Evolutionary conservation across 2,797 vertebrate species (phyloP), one percentile per base, ranked within the genome.

Genomic region (Cossypha caffra): DNA sequence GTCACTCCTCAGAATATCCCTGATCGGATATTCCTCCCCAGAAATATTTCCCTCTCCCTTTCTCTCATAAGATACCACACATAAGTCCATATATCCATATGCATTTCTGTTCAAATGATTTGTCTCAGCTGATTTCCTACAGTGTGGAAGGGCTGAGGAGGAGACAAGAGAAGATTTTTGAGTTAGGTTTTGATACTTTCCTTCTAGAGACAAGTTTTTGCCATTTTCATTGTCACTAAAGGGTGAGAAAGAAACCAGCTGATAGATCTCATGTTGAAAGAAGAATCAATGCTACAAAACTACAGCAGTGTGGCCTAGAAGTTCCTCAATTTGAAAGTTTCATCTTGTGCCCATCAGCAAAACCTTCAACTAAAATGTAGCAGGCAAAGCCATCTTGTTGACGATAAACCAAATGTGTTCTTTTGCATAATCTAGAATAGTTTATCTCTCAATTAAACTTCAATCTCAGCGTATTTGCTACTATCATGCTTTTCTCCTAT

Each of bases 241-340:
- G n/a, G 42, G 20, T 43, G 50, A 84, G 57, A 82, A 93, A 86
- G 94, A 91, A 96, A 96, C 51, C 42, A 40, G 15, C 35, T 0
- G 1, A 48, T 48, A 57, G 52, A 48, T 35, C 35, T 72, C 54
- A 29, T 83, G 21, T 25, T 80, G 85, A 96, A 97, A 94, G 90
- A 94, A 96, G 93, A 97, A 96, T 97, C 75, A 95, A 77, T 87
- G 77, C 59, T 87, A 37, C 59, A 87, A 82, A 92, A 87, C 83
- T 79, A 79, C 73, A 96, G 64, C 86, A 82, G 19, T 8, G 66
- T 50, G 61, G 63, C 52, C 93, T 90, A 83, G 40, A 85, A 94
- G 95, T 96, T 97, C 86, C 96, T 95, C 86, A 97, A 78, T 94
- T 95, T 94, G 61, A 54, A 90, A 90, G 84, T 72, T 95, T 73